A percentile compares a stretch with the other conserved stretches of the same genome.
phyloP scores from a whole-genome alignment of 2,888 invertebrate genomes.

The Ligdia adustata region DNA sequence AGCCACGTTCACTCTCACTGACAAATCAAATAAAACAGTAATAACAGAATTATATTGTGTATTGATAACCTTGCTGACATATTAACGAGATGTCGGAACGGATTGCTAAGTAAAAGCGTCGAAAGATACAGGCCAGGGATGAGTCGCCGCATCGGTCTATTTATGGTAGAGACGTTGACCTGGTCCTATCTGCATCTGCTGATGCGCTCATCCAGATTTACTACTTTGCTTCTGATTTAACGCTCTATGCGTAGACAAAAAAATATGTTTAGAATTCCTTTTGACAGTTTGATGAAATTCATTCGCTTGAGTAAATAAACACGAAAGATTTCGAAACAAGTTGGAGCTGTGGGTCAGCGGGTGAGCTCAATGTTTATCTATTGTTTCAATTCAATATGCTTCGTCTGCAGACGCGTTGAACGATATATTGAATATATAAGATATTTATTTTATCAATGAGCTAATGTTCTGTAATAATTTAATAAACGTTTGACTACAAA shows the following conservation, averaged over 20 bases:
- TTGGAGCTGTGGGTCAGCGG: constrained; percentile 29
- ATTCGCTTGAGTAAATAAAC: constrained; percentile 16
- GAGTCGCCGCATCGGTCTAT: constrained; percentile 62
- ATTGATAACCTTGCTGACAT: constrained; percentile 76
- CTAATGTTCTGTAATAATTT: neutral
- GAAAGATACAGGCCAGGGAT: constrained; percentile 73
- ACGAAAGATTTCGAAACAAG: constrained; percentile 21
- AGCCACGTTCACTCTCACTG: constrained; percentile 42
- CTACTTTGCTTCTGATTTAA: constrained; percentile 24
- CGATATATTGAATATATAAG: constrained; percentile 56
- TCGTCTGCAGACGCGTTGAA: constrained; percentile 53
- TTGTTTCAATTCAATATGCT: constrained; percentile 60
- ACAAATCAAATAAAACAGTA: constrained; percentile 54
- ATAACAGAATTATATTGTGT: constrained; percentile 55
- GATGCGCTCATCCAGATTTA: constrained; percentile 56
- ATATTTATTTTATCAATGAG: constrained; percentile 23
- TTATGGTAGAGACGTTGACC: constrained; percentile 78
- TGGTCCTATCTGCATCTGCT: constrained; percentile 50
- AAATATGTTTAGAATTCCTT: constrained; percentile 18
- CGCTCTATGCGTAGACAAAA: constrained; percentile 21
- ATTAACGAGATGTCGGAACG: constrained; percentile 73
- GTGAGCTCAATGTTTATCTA: constrained; percentile 50
- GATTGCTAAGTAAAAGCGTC: constrained; percentile 68
- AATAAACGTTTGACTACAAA: neutral
- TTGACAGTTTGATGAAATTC: constrained; percentile 22